Percentiles rank a stretch among this genome's conserved stretches.
phyloP scores from a whole-genome alignment of 2,113 vertebrate species.

The Nannobrachium achirus region DNA sequence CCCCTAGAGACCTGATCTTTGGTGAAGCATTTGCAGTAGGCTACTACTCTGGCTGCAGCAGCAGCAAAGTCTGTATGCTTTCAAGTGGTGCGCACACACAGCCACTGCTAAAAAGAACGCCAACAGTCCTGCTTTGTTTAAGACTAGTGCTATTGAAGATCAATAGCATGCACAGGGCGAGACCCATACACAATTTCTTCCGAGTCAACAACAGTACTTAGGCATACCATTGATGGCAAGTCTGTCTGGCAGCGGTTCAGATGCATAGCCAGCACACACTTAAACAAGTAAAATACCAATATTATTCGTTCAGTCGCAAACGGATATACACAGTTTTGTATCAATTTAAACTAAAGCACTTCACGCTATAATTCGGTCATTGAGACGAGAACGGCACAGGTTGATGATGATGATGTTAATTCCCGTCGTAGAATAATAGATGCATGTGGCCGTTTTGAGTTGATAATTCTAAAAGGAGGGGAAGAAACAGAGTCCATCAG shows the following conservation, averaged over 20 bases:
- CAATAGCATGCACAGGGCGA: neutral
- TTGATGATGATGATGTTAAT: neutral
- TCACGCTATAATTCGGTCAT: constrained; percentile 2
- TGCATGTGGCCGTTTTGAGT: constrained; percentile 9
- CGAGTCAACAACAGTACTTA: neutral
- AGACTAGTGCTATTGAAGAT: neutral
- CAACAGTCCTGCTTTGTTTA: neutral
- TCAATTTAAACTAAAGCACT: neutral
- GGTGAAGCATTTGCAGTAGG: constrained; percentile 14
- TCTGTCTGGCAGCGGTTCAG: neutral
- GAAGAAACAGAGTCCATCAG: neutral
- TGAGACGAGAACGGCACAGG: neutral
- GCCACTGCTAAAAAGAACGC: neutral
- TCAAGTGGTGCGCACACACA: neutral
- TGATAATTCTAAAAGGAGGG: neutral
- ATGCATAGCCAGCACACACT: neutral
- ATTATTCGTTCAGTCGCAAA: neutral
- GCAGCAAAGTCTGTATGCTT: constrained; percentile 5
- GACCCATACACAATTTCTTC: neutral
- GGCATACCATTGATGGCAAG: too few relatives aligned
- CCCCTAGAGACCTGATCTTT: constrained; percentile 24
- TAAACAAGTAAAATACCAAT: constrained; percentile 5
- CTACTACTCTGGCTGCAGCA: constrained; percentile 22
- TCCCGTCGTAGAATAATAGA: neutral
- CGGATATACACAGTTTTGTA: neutral